Evolutionary conservation across 2,797 vertebrate species (phyloP), one percentile per base, ranked within the genome.

Genomic region (Sylvilagus floridanus): DNA sequence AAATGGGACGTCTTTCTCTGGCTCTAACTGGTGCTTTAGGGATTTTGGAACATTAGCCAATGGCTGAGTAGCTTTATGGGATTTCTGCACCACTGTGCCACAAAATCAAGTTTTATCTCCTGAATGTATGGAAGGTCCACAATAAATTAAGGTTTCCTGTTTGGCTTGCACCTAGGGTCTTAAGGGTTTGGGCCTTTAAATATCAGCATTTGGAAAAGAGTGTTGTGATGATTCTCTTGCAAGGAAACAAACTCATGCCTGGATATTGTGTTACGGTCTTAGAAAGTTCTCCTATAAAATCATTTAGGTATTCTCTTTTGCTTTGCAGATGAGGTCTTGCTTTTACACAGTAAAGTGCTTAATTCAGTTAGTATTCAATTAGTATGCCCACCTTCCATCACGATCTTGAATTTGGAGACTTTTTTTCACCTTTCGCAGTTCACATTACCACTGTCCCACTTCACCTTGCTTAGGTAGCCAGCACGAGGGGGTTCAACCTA

Each of bases 51-150:
- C 94, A 97, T 96, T 96, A 96, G 73, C 95, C 94, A 96, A 94
- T 76, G 95, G 97, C 95, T 96, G 96, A 91, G 86, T 96, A 84
- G 95, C 89, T 97, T 97, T 97, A 97, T 97, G 96, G 95, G 95
- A 90, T 94, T 95, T 96, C 84, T 88, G 93, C 81, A 93, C 75
- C 82, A 66, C 30, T 88, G 93, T 72, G 47, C 62, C 78, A 77
- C 69, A 93, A 84, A 96, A 93, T 82, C 92, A 94, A 94, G 92
- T 94, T 96, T 94, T 89, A 77, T 84, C 79, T 77, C 71, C 66
- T 60, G 83, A 77, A 84, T 75, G 73, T 88, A 87, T 65, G 26
- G 57, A 96, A 90, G 26, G 54, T 35, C 91, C 91, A 71, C 88
- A 71, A 91, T 91, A 96, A 96, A 94, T 96, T 81, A 72, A 91